These are phyloP conservation scores for Oeneis ivallda DNA, from an alignment of 2,888 invertebrate species.

Conservation along the genomic window DNA sequence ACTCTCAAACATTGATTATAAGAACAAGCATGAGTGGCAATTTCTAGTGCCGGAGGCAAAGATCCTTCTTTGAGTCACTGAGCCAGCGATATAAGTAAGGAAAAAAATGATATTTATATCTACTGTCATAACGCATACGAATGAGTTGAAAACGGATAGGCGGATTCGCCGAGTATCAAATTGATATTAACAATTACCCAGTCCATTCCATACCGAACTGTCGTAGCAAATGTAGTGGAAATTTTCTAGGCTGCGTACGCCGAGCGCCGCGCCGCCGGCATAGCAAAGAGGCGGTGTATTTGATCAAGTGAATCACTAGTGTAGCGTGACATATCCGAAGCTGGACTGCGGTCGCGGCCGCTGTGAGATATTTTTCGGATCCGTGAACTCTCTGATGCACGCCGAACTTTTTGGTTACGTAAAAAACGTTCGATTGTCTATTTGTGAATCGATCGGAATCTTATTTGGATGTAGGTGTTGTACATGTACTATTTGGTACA, in stretches of 20 bases:
- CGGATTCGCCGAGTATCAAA: constrained; percentile 27
- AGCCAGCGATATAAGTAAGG: too few relatives aligned
- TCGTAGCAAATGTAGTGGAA: constrained; percentile 64
- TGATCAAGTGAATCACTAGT: constrained; percentile 63
- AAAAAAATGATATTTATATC: too few relatives aligned
- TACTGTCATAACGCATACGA: constrained; percentile 15
- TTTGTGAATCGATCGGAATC: constrained; percentile 14
- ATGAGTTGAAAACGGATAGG: constrained; percentile 17
- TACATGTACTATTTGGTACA: neutral
- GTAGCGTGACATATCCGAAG: constrained; percentile 70
- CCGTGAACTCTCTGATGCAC: constrained; percentile 53
- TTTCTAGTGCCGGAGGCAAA: too few relatives aligned
- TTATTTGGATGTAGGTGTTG: neutral
- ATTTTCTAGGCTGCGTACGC: constrained; percentile 52
- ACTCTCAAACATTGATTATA: too few relatives aligned
- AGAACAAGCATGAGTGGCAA: too few relatives aligned
- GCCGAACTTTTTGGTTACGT: constrained; percentile 30
- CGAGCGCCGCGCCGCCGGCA: constrained; percentile 53
- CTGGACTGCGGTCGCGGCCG: constrained; percentile 54
- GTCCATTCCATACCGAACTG: constrained; percentile 42
- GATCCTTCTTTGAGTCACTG: too few relatives aligned
- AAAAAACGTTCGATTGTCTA: constrained; percentile 28
- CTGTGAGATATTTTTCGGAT: constrained; percentile 59
- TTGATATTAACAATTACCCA: constrained; percentile 33
- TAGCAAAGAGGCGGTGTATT: constrained; percentile 60